Conservation (phyloP, 2,113 vertebrate genomes). For the Lucifuga dentata region DNA sequence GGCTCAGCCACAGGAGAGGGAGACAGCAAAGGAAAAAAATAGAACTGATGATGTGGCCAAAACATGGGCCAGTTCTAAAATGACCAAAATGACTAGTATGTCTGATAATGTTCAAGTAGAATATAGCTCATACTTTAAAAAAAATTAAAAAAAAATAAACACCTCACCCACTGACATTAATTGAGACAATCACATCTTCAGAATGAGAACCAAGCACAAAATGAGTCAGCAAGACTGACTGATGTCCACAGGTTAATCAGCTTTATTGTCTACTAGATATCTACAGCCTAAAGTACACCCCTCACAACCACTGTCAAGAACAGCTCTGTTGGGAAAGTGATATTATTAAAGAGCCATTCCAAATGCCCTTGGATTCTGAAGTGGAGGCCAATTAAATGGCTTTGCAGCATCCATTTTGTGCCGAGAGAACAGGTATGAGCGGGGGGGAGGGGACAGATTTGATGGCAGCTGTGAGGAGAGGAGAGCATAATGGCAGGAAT, state of each 20-base stretch:
- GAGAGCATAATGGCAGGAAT: slow-evolving; percentile 40
- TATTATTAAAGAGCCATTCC: slow-evolving; percentile 66
- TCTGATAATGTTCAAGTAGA: slow-evolving; percentile 32
- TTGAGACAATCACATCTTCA: slow-evolving; percentile 25
- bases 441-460: slow-evolving; percentile 30
- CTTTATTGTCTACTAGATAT: slow-evolving; percentile 12
- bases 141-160: slow-evolving; percentile 17
- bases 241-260: slow-evolving; percentile 24
- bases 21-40: slow-evolving; percentile 55
- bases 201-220: slow-evolving; percentile 12
- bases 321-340: slow-evolving; percentile 35
- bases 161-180: slow-evolving; percentile 19
- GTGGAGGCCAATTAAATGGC: slow-evolving; percentile 74
- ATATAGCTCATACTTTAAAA: slow-evolving; percentile 23
- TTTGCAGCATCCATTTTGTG: slow-evolving; percentile 75
- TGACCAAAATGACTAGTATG: slow-evolving; percentile 42
- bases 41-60: slow-evolving; percentile 70
- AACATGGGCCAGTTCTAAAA: slow-evolving; percentile 64
- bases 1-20: slow-evolving; percentile 72
- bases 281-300: slow-evolving; percentile 10
- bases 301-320: slow-evolving; percentile 30
- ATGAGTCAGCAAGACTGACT: neutral
- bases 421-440: slow-evolving; percentile 72
- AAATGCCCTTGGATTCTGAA: slow-evolving; percentile 68
- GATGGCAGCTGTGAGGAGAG: slow-evolving; percentile 41